phyloP scores from a whole-genome alignment of 2,888 invertebrate genomes.

The Poecilobothrus nobilitatus region DNA sequence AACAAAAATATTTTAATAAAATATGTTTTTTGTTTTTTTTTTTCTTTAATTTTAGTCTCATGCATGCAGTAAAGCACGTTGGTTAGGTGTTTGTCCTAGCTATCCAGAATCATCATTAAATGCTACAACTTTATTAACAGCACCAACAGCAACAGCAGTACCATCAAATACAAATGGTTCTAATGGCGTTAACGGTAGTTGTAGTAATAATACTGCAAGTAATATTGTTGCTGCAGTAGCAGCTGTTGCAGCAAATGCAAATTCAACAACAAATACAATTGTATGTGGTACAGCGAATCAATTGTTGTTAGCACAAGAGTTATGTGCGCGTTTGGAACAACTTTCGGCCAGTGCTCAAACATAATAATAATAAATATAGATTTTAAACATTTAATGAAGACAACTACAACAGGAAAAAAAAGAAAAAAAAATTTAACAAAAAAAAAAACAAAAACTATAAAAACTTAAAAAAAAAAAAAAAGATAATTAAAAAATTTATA shows the following conservation, averaged over 20 bases:
- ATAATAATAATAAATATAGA: constrained; percentile 31
- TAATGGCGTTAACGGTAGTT: not conserved
- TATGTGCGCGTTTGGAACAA: constrained; percentile 49
- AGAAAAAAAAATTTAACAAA: not conserved
- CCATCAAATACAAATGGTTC: constrained; percentile 9
- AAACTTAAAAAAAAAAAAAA: not conserved
- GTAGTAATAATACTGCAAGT: not conserved
- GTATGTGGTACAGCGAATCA: constrained; percentile 38
- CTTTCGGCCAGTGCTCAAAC: constrained; percentile 44
- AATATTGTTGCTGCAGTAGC: constrained; percentile 19
- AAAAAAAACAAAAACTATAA: not conserved
- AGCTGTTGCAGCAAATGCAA: constrained; percentile 27
- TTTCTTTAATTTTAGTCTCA: constrained; percentile 52
- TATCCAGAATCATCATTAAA: constrained; percentile 39
- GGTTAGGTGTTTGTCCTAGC: constrained; percentile 58
- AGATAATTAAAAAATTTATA: not conserved
- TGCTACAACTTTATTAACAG: constrained; percentile 26
- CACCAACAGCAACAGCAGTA: constrained; percentile 19
- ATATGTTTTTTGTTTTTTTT: constrained; percentile 12
- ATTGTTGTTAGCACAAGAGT: constrained; percentile 46
- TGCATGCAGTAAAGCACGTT: constrained; percentile 60
- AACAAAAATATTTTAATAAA: too few species aligned
- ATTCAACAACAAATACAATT: constrained; percentile 28
- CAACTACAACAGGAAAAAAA: not conserved
- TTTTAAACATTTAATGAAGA: constrained; percentile 9